Evolutionary conservation across 2,888 invertebrate species (phyloP).

Genomic region (Mesoligia furuncula): DNA sequence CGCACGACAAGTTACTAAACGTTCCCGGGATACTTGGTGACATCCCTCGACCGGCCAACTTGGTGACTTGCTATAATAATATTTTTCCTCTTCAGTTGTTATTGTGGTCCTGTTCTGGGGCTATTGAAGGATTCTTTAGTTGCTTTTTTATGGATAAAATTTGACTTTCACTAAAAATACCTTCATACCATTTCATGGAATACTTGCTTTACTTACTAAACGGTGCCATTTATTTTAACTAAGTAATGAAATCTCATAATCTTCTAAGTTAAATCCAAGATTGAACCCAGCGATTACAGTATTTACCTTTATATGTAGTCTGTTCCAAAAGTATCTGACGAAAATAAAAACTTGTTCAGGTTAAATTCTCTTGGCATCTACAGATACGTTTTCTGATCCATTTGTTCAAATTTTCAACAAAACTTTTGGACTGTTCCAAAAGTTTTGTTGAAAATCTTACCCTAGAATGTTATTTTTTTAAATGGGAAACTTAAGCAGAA

Average conservation of each 20-base stretch:
- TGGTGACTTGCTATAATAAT: conserved; percentile 39
- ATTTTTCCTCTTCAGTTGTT: conserved; percentile 32
- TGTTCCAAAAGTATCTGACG: neutral
- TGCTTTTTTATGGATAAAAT: neutral
- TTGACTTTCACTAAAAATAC: no score
- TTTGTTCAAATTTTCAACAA: neutral
- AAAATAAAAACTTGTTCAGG: neutral
- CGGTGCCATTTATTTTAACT: neutral
- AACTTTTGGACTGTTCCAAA: no score
- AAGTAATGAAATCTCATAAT: neutral
- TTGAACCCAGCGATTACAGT: no score
- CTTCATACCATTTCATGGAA: neutral
- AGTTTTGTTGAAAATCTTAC: no score
- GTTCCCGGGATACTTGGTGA: conserved; percentile 46
- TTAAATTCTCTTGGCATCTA: neutral
- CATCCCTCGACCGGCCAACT: conserved; percentile 35
- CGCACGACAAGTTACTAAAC: conserved; percentile 62
- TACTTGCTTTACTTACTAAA: no score
- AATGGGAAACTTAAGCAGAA: neutral
- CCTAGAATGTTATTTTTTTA: neutral
- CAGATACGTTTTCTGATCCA: neutral
- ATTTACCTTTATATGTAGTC: neutral
- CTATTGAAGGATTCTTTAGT: neutral
- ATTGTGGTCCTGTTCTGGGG: conserved; percentile 23
- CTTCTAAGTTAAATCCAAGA: neutral